A percentile compares a stretch with the other conserved stretches of the same genome.
These are phyloP conservation scores for Brenthis ino DNA, from an alignment of 2,888 invertebrate species.

Conservation along the genomic window DNA sequence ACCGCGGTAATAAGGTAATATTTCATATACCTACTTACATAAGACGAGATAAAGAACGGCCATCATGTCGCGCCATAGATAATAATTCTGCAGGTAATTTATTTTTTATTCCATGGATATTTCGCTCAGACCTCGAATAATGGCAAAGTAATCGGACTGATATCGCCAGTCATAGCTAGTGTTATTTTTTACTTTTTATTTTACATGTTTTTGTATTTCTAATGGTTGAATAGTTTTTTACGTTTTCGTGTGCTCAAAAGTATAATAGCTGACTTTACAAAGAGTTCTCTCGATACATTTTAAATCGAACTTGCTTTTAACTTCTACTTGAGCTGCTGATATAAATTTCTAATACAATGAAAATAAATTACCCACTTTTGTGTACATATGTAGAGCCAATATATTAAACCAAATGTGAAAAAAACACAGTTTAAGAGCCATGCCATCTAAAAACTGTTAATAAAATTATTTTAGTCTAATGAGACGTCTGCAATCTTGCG, in stretches of 20 bases:
- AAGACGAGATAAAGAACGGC: too few species aligned
- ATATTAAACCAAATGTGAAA: background rate
- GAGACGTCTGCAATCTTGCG: background rate
- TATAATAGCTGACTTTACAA: too few species aligned
- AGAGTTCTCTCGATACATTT: too few species aligned
- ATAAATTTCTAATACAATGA: background rate
- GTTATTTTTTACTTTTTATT: slow-evolving; percentile 29
- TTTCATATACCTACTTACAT: too few species aligned
- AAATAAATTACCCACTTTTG: background rate
- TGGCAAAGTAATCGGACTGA: slow-evolving; percentile 36
- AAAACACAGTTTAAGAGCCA: background rate
- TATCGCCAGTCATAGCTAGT: slow-evolving; percentile 22
- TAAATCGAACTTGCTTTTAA: background rate
- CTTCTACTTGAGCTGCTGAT: background rate
- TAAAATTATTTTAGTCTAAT: background rate
- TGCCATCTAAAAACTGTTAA: background rate
- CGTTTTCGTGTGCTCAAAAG: background rate
- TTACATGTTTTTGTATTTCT: slow-evolving; percentile 32
- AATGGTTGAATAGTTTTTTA: slow-evolving; percentile 44
- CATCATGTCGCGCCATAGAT: background rate
- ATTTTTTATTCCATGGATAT: slow-evolving; percentile 37
- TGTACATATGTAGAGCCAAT: background rate
- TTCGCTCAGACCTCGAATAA: slow-evolving; percentile 32
- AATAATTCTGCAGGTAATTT: slow-evolving; percentile 34
- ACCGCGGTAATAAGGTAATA: too few species aligned